These are phyloP conservation scores for Pipra filicauda DNA, from an alignment of 2,113 vertebrate species.

Conservation along the genomic window DNA sequence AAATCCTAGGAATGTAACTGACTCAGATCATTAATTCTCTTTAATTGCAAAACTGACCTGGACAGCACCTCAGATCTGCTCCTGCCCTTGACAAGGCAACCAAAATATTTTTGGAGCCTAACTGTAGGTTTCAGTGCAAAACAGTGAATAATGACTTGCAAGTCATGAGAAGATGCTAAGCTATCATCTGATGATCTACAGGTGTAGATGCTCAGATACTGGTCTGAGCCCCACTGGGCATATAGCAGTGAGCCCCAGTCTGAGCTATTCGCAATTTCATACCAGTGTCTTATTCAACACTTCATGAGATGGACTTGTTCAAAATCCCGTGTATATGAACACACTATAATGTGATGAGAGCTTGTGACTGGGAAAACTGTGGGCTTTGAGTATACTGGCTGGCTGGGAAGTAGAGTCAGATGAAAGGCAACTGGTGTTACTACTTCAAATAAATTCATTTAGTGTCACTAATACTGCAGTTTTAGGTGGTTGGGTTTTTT, in stretches of 20 bases:
- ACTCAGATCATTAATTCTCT: background rate
- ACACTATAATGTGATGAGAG: background rate
- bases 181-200: background rate
- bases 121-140: background rate
- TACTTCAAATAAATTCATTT: background rate
- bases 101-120: background rate
- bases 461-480: background rate
- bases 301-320: background rate
- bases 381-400: background rate
- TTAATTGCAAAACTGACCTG: background rate
- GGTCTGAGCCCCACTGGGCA: background rate
- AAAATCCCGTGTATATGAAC: background rate
- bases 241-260: background rate
- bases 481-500: background rate
- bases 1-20: background rate
- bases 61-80: background rate
- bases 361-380: background rate
- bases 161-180: background rate
- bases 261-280: background rate
- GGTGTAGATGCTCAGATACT: background rate
- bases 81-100: background rate
- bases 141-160: background rate
- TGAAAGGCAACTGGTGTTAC: background rate
- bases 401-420: background rate
- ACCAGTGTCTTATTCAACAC: background rate